Evolutionary conservation across 1,140 invertebrate genomes (phyloP).

Genomic region (Antheraea pernyi): DNA sequence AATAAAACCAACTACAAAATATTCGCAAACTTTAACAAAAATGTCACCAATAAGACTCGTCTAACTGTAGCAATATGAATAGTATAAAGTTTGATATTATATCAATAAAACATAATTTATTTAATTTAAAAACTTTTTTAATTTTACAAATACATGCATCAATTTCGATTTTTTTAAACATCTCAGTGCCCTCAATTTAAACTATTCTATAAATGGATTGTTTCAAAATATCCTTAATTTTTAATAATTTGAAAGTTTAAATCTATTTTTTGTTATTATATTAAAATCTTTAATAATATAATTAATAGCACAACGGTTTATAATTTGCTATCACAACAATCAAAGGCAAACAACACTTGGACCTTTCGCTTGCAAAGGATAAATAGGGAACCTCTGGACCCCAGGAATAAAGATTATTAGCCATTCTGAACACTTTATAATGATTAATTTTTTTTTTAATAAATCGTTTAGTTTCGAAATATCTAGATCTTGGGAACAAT

Average conservation of each 20-base stretch:
- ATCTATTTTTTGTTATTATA: conserved; percentile 13
- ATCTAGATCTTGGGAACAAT: too few relatives aligned
- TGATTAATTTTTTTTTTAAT: not conserved
- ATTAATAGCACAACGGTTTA: conserved; percentile 31
- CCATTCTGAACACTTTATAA: conserved; percentile 9
- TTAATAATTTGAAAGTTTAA: conserved; percentile 20
- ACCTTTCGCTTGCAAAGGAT: conserved; percentile 67
- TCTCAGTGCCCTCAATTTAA: not conserved
- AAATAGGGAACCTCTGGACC: conserved; percentile 8
- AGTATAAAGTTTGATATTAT: not conserved
- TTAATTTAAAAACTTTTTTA: not conserved
- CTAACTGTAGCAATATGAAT: too few relatives aligned
- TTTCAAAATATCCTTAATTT: conserved; percentile 8
- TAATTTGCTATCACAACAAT: conserved; percentile 72
- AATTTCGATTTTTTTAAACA: not conserved
- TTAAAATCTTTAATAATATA: conserved; percentile 19
- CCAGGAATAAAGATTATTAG: not conserved
- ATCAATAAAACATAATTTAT: not conserved
- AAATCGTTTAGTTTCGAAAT: too few relatives aligned
- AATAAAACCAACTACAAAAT: too few relatives aligned
- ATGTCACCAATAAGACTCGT: too few relatives aligned
- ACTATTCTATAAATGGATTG: not conserved
- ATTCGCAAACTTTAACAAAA: too few relatives aligned
- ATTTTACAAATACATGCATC: not conserved
- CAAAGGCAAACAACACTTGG: conserved; percentile 70